phyloP scores from a whole-genome alignment of 2,797 vertebrate genomes.

The Acipenser transmontanus region DNA sequence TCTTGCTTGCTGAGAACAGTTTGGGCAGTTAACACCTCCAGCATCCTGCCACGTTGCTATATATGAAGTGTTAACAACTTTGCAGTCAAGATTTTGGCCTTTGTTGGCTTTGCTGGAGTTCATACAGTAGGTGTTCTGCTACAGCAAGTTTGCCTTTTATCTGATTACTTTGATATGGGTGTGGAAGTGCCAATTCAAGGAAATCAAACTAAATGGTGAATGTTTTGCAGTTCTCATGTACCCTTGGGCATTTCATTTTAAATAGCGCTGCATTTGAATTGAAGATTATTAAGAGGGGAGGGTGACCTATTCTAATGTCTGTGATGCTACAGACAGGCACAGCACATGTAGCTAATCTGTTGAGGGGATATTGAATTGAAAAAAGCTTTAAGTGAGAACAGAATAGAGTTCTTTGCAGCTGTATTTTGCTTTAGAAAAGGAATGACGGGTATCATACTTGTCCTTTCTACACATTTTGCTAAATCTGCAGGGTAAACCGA shows the following conservation, averaged over 20 bases:
- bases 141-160: conserved; percentile 22
- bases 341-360: not conserved
- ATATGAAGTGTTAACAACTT: conserved; percentile 23
- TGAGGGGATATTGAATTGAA: too few relatives aligned
- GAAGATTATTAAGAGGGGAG: not conserved
- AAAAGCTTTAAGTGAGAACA: too few relatives aligned
- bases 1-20: too few relatives aligned
- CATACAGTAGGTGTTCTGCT: conserved; percentile 34
- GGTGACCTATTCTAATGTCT: not conserved
- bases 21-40: not conserved
- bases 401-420: too few relatives aligned
- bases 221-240: conserved; percentile 14
- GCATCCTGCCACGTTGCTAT: conserved; percentile 13
- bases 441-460: too few relatives aligned
- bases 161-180: conserved; percentile 20
- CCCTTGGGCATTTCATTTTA: conserved; percentile 19
- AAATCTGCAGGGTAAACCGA: too few relatives aligned
- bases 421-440: too few relatives aligned
- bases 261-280: conserved; percentile 13
- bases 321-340: not conserved
- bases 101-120: conserved; percentile 29
- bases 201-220: conserved; percentile 15
- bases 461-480: too few relatives aligned
- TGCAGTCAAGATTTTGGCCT: conserved; percentile 7
- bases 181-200: conserved; percentile 17